These are phyloP conservation scores for Doryteuthis pealeii DNA, from an alignment of 1,140 invertebrate genomes.

Conservation along the genomic window DNA sequence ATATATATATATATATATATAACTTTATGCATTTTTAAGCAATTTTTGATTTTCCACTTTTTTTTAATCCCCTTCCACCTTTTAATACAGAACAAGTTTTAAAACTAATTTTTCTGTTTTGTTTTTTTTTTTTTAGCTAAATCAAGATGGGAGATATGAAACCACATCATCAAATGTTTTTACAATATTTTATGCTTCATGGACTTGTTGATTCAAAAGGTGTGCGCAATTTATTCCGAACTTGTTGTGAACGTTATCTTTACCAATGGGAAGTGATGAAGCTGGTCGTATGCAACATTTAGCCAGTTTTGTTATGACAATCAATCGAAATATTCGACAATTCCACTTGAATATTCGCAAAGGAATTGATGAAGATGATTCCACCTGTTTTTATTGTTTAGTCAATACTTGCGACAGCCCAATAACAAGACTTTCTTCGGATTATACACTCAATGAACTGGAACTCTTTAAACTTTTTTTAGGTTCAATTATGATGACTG, in stretches of 20 bases:
- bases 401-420: slow-evolving; percentile 47
- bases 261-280: not conserved
- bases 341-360: slow-evolving; percentile 56
- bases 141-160: slow-evolving; percentile 20
- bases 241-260: slow-evolving; percentile 34
- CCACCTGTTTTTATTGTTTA: slow-evolving; percentile 47
- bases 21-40: too few relatives aligned
- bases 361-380: slow-evolving; percentile 48
- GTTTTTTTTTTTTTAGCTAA: not conserved
- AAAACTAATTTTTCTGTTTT: not conserved
- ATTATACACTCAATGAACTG: slow-evolving; percentile 50
- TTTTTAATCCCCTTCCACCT: not conserved
- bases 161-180: slow-evolving; percentile 40
- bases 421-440: slow-evolving; percentile 44
- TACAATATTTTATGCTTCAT: slow-evolving; percentile 50
- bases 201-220: slow-evolving; percentile 46
- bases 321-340: slow-evolving; percentile 42
- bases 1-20: too few relatives aligned
- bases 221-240: slow-evolving; percentile 40
- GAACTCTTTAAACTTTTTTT: slow-evolving; percentile 55
- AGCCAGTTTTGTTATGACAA: slow-evolving; percentile 38
- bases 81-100: not conserved
- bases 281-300: slow-evolving; percentile 20
- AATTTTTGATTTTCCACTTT: not conserved
- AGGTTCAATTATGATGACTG: slow-evolving; percentile 19